Percentiles rank a stretch among this genome's conserved stretches.
phyloP scores from a whole-genome alignment of 2,888 invertebrate genomes.

The Caenorhabditis wallacei region DNA sequence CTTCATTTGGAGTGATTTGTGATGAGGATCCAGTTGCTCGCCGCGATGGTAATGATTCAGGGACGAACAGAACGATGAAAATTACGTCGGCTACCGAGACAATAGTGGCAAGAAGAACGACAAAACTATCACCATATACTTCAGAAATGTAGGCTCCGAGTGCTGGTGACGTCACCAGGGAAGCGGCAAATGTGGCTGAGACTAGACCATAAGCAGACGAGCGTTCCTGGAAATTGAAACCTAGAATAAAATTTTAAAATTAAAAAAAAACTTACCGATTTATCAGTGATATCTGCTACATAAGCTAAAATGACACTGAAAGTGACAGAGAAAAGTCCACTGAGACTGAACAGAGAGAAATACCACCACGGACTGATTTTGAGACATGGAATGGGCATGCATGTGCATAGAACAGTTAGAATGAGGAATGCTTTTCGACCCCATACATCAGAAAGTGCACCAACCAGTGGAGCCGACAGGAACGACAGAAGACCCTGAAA shows the following conservation, averaged over 20 bases:
- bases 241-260: constrained; percentile 84
- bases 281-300: constrained; percentile 98
- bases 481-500: constrained; percentile 94
- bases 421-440: constrained; percentile 98
- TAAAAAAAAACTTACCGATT: constrained; percentile 83
- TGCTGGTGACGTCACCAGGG: constrained; percentile 98
- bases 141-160: constrained; percentile 89
- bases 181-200: constrained; percentile 99
- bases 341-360: constrained; percentile 98
- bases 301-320: constrained; percentile 99
- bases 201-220: constrained; percentile 85
- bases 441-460: constrained; percentile 98
- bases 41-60: constrained; percentile 98
- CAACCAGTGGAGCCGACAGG: constrained; percentile 96
- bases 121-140: constrained; percentile 90
- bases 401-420: constrained; percentile 90
- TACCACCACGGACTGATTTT: constrained; percentile 99
- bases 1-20: constrained; percentile 61
- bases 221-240: constrained; percentile 71
- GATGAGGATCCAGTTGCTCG: constrained; percentile 83
- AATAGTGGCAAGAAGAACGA: constrained; percentile 92
- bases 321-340: constrained; percentile 98
- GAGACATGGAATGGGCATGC: constrained; percentile 98
- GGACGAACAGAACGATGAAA: constrained; percentile 97
- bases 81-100: constrained; percentile 97